Evolutionary conservation across 1,140 invertebrate genomes (phyloP).

Genomic region (Dendroctonus ponderosae): DNA sequence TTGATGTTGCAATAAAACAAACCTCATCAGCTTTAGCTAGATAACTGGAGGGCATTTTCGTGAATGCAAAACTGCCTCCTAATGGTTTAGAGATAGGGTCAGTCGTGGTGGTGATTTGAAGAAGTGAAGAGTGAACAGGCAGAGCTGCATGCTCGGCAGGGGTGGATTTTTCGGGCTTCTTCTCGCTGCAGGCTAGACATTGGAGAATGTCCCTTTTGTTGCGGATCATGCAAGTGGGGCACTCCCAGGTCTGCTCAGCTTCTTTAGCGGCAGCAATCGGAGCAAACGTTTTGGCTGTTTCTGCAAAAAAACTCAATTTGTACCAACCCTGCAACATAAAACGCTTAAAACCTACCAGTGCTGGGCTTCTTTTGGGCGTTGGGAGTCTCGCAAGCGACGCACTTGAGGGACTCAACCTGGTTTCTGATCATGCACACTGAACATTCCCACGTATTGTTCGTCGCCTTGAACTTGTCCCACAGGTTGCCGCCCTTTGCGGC

Average conservation of each 20-base stretch:
- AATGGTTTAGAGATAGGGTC: too few species aligned
- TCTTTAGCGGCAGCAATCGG: neutral
- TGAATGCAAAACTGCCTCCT: too few species aligned
- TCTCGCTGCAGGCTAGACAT: too few species aligned
- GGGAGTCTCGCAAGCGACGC: slow-evolving; percentile 53
- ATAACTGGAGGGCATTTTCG: too few species aligned
- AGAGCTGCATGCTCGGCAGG: too few species aligned
- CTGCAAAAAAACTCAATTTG: slow-evolving; percentile 66
- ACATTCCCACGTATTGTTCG: slow-evolving; percentile 56
- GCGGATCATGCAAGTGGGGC: slow-evolving; percentile 60
- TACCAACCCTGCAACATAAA: slow-evolving; percentile 41
- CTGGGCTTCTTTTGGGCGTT: slow-evolving; percentile 36
- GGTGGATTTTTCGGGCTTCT: too few species aligned
- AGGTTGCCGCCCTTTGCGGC: slow-evolving; percentile 24
- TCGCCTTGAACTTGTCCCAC: slow-evolving; percentile 46
- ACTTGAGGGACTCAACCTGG: slow-evolving; percentile 53
- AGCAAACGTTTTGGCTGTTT: slow-evolving; percentile 23
- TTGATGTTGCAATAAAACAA: too few species aligned
- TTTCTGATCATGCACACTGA: slow-evolving; percentile 58
- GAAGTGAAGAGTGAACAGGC: too few species aligned
- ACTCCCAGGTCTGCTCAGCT: slow-evolving; percentile 54
- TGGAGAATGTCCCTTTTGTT: slow-evolving; percentile 53
- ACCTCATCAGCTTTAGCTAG: too few species aligned
- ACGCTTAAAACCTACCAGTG: slow-evolving; percentile 12
- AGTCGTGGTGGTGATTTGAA: too few species aligned